Base-by-base conservation (phyloP, 2,797 vertebrate genomes). In the Capromys pilorides region DNA sequence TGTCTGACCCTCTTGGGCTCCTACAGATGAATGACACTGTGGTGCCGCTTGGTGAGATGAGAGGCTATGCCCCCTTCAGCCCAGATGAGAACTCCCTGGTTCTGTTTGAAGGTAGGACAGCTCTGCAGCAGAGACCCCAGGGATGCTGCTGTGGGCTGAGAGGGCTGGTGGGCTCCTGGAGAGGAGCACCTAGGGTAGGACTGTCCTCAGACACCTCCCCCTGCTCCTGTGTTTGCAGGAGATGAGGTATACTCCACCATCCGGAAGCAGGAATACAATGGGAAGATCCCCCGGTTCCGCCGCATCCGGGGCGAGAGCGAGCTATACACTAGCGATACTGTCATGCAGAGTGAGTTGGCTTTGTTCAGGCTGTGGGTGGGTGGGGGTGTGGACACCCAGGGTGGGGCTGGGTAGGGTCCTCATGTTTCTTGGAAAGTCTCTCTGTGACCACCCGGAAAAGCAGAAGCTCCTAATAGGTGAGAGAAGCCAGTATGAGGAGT, bases 181-280 rank as follows among this genome's bases (percentile, higher is more conserved):
- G 39, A 41, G 49, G 79, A 6, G 9, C 28, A 80, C 71, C 31
- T 0, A 59, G 71, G 57, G 41, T 0, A 6, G 73, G 54, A 31
- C 5, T 86, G 54, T 54, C 85, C 78, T 95, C 59, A 87, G 39
- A 49, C 5, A 0, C 28, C 39, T 2, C 14, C 69, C 19, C 36
- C 33, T 51, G 88, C 4, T 49, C 69, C 39, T 39, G 36, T 18
- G 12, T 24, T 24, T 36, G 0, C 78, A 96, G 96, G 4, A 28
- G 92, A 97, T 1, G 84, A 98, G 69, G 98, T 98, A 41, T 98
- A 98, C 90, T 98, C 98, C 54, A 98, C 98, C 36, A 98, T 98
- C 96, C 98, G 96, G 97, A 98, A 98, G 93, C 98, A 98, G 82
- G 98, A 98, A 61, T 98, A 98, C 95, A 98, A 98, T 0, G 98